Evolutionary conservation across 2,797 vertebrate genomes (phyloP), one percentile per base, ranked within the genome.

Genomic region (Falco columbarius): DNA sequence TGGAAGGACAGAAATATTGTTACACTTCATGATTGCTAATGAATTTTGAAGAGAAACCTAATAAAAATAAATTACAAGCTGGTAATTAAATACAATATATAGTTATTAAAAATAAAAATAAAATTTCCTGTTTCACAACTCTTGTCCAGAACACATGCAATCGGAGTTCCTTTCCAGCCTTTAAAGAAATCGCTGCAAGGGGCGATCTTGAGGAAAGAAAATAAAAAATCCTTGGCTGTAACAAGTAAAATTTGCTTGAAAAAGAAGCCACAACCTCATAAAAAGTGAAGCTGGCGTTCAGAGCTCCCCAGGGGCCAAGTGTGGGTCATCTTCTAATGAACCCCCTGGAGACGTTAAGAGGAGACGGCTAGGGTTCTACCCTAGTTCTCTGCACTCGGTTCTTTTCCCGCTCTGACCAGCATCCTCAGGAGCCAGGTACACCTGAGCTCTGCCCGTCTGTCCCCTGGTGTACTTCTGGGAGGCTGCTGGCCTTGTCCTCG

Each of bases 41-140:
- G 82, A 89, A 82, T 95, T 87, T 87, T 82, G 26, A 82, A 87
- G 44, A 89, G 79, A 89, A 91, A 82, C 44, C 42, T 32, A 80
- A 86, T 77, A 67, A 95, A 87, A 86, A 92, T 20, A 32, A 72
- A 86, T 81, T 89, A 58, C 17, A 75, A 58, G 40, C 38, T 52
- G 30, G 30, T 68, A 75, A 80, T 91, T 79, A 91, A 95, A 51
- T 66, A 58, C 21, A 79, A 49, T 27, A 81, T 66, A 23, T 34
- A 75, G 63, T 66, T 83, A 90, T 68, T 63, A 85, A 92, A 92
- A 95, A 55, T 44, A 75, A 93, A 93, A 93, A 51, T 38, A 82
- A 71, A 58, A 52, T 47, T 66, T 92, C 4, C 63, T 68, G 9
- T 32, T 40, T 12, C 42, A 47, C 79, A 91, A 2, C 30, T 34